These are phyloP conservation scores for Phaonia tiefii DNA, from an alignment of 2,888 invertebrate species.

Conservation along the genomic window DNA sequence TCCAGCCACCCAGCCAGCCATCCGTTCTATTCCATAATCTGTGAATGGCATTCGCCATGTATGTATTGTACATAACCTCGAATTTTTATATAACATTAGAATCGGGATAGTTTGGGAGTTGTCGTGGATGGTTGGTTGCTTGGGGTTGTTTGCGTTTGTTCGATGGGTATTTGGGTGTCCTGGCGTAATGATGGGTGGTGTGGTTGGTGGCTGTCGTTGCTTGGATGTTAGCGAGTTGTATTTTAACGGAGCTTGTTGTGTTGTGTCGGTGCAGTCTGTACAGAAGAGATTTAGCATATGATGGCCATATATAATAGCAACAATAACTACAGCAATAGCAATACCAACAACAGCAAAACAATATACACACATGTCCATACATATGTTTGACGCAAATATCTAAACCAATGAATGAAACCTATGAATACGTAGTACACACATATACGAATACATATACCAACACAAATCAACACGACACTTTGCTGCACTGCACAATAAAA, in stretches of 20 bases:
- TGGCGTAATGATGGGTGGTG: background rate
- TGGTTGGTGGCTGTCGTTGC: background rate
- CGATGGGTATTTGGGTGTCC: background rate
- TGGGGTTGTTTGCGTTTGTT: background rate
- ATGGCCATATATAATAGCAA: conserved; percentile 42
- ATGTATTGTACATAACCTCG: conserved; percentile 31
- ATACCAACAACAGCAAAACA: too few species aligned
- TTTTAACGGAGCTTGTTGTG: conserved; percentile 55
- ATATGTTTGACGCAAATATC: conserved; percentile 19
- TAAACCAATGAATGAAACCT: conserved; percentile 64
- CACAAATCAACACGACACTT: conserved; percentile 37
- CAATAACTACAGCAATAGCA: too few species aligned
- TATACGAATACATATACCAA: conserved; percentile 45
- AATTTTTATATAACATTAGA: conserved; percentile 19
- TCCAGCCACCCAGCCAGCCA: too few species aligned
- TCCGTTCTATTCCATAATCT: conserved; percentile 5
- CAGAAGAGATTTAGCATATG: conserved; percentile 44
- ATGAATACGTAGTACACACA: conserved; percentile 57
- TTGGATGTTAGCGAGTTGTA: conserved; percentile 58
- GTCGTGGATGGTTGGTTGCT: background rate
- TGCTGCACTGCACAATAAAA: too few species aligned
- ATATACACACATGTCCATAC: too few species aligned
- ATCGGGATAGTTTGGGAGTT: conserved; percentile 25
- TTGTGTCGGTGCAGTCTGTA: background rate
- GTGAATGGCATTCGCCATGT: conserved; percentile 10